Evolutionary conservation across 1,140 invertebrate genomes (phyloP), one percentile per base, ranked within the genome.

Genomic region (Drosophila grimshawi): DNA sequence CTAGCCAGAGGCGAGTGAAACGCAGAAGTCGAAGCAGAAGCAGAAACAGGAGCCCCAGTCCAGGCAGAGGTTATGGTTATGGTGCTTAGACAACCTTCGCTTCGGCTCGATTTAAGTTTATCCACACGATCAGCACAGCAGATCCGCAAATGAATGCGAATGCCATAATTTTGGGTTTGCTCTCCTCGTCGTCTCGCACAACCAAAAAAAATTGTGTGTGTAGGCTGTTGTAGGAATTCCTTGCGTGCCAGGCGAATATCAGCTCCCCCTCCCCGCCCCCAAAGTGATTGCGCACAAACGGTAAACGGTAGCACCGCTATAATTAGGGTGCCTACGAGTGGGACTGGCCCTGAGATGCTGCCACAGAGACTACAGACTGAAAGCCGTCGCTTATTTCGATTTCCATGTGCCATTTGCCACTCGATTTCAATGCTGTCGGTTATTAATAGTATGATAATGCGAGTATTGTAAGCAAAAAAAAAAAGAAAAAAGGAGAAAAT

Each of bases 31-130:
- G 35, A 48, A 51, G 43, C 48, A 37, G 64, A 27, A 19, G n/a
- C 5, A 46, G 11, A n/a, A 74, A 56, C 63, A 41, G 10, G 10
- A 60, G 6, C 32, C 56, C 19, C 32, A 35, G 29, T 19, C 19
- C 19, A 8, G 10, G n/a, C 35, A 30, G 53, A 33, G 46, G 46
- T 68, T 69, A 49, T 65, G 74, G 66, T 64, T 62, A 41, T 53
- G 70, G 27, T 59, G 37, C 56, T 67, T 67, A 67, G 66, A 55
- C 19, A 32, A 37, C 55, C 51, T 46, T 27, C 37, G 39, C 45
- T 69, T 72, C 80, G 85, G 77, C 72, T 65, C 74, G 85, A 88
- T 88, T 88, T 90, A 89, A 85, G 85, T 88, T 88, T 83, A 88
- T 88, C 85, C 85, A 69, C 85, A 88, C 85, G 85, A 88, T 88